A percentile compares a stretch with the other conserved stretches of the same genome.
Evolutionary conservation across 2,888 invertebrate genomes (phyloP).

Genomic region (Diaperis boleti): DNA sequence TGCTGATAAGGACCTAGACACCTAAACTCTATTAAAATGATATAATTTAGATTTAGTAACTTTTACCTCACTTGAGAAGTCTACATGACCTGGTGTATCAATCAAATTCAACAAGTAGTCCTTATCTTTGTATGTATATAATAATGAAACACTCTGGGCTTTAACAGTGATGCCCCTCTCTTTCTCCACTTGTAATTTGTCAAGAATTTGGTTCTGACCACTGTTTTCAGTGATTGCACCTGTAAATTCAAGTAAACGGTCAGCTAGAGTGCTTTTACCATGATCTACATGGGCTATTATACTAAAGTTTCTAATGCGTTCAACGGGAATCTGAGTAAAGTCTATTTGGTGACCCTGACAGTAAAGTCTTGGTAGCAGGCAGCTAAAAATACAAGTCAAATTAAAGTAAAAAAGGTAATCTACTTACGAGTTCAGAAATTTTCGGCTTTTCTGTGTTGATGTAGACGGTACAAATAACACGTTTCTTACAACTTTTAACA

Average conservation of each 20-base stretch:
- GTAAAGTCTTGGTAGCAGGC: background rate
- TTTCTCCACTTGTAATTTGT: slow-evolving; percentile 88
- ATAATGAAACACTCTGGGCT: slow-evolving; percentile 93
- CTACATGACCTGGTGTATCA: slow-evolving; percentile 98
- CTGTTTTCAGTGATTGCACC: slow-evolving; percentile 79
- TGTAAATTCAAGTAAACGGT: slow-evolving; percentile 92
- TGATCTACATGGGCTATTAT: slow-evolving; percentile 99
- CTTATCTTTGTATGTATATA: slow-evolving; percentile 77
- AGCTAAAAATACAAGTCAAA: background rate
- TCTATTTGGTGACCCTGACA: slow-evolving; percentile 32
- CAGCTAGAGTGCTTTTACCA: slow-evolving; percentile 97
- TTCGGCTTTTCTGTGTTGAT: background rate
- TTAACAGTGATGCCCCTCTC: slow-evolving; percentile 99
- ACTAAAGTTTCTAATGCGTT: slow-evolving; percentile 89
- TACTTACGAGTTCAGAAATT: background rate
- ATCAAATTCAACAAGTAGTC: slow-evolving; percentile 92
- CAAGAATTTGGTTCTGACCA: slow-evolving; percentile 79
- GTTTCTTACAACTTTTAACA: slow-evolving; percentile 10
- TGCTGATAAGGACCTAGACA: slow-evolving; percentile 88
- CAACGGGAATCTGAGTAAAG: slow-evolving; percentile 64
- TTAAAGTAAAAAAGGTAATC: background rate
- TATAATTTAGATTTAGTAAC: background rate
- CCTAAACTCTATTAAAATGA: slow-evolving; percentile 64
- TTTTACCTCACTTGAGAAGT: slow-evolving; percentile 93
- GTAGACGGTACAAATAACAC: background rate